phyloP scores from a whole-genome alignment of 2,113 vertebrate genomes.

The Balaeniceps rex region DNA sequence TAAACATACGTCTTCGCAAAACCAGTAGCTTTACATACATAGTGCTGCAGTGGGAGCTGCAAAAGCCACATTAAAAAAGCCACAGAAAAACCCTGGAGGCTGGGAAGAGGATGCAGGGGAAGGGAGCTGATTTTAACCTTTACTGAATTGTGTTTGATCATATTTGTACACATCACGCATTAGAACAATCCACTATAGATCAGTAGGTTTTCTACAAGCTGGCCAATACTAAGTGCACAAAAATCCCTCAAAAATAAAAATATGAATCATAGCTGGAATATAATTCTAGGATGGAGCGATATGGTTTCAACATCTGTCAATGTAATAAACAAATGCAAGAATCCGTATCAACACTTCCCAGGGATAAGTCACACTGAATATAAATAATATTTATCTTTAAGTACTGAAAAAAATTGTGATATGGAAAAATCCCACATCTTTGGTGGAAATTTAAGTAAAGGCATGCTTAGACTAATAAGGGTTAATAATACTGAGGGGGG shows the following conservation, averaged over 20 bases:
- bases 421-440: neutral
- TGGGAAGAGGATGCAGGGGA: neutral
- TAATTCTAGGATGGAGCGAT: neutral
- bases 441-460: neutral
- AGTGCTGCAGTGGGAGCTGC: neutral
- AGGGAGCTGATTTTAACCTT: neutral
- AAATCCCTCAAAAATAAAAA: neutral
- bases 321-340: neutral
- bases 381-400: neutral
- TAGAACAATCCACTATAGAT: neutral
- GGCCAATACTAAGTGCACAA: neutral
- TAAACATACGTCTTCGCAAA: rapidly evolving
- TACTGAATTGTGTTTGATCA: too few relatives aligned
- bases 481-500: neutral
- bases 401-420: neutral
- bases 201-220: neutral
- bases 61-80: neutral
- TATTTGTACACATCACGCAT: rapidly evolving
- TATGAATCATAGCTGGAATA: neutral
- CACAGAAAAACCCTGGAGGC: neutral
- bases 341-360: neutral
- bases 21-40: neutral
- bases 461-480: neutral
- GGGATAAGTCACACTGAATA: neutral
- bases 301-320: neutral